Percentiles rank a stretch among this genome's conserved stretches.
These are phyloP conservation scores for Halcyon senegalensis DNA, from an alignment of 2,113 vertebrate genomes.

Conservation along the genomic window DNA sequence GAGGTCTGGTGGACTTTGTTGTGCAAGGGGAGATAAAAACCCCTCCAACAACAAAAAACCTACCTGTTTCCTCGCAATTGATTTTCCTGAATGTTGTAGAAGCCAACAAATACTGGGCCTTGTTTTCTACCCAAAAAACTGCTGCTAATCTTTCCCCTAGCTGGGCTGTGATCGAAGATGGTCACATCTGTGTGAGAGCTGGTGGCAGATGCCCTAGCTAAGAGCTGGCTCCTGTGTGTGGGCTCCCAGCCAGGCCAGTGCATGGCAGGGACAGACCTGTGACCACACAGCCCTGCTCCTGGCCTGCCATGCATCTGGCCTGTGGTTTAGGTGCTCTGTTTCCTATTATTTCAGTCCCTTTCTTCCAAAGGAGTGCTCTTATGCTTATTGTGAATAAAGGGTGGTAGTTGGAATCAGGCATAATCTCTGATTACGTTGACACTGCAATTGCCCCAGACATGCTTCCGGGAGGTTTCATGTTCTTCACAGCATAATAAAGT, in stretches of 20 bases:
- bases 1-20: not conserved
- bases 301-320: not conserved
- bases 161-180: not conserved
- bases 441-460: fast-evolving
- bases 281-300: not conserved
- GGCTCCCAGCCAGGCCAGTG: not conserved
- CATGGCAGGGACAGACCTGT: not conserved
- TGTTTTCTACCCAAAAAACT: not conserved
- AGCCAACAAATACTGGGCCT: not conserved
- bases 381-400: not conserved
- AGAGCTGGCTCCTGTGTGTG: not conserved
- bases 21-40: not conserved
- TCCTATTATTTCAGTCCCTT: not conserved
- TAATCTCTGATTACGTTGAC: not conserved
- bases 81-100: not conserved
- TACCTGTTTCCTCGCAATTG: not conserved
- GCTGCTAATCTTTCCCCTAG: not conserved
- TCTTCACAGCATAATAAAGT: not conserved
- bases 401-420: not conserved
- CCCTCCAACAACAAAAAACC: not conserved
- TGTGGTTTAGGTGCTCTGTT: not conserved
- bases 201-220: not conserved
- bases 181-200: not conserved
- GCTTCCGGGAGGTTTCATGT: not conserved
- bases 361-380: not conserved